Conservation (phyloP, 2,888 invertebrate species). For the Cerastoderma edule region DNA sequence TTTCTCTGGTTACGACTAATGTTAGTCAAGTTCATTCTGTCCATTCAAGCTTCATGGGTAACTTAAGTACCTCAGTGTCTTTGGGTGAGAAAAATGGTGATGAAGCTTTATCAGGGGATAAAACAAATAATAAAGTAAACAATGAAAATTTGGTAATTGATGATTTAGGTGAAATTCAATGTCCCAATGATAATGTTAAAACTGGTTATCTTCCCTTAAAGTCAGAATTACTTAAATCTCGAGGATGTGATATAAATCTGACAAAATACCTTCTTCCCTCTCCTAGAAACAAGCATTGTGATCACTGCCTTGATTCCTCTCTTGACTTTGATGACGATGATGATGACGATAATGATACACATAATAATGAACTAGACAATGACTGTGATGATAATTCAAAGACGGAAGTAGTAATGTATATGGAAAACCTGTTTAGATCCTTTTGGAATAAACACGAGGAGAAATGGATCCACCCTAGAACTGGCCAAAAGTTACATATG, state of each 20-base stretch:
- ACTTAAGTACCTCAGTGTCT: background rate
- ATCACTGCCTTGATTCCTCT: conserved; percentile 8
- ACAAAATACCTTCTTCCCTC: conserved; percentile 45
- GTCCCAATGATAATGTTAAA: background rate
- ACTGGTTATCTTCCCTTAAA: conserved; percentile 12
- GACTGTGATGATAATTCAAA: conserved; percentile 37
- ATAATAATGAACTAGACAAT: no score
- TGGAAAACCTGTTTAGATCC: conserved; percentile 63
- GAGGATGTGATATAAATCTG: conserved; percentile 54
- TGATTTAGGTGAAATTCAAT: background rate
- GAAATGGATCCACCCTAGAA: conserved; percentile 69
- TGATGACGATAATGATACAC: conserved; percentile 9
- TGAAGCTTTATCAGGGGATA: no score
- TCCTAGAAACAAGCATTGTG: background rate
- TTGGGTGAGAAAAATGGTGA: conserved; percentile 4
- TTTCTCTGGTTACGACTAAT: background rate
- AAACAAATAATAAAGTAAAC: background rate
- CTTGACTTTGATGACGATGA: conserved; percentile 21
- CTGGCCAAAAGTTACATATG: conserved; percentile 69
- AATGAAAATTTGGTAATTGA: background rate
- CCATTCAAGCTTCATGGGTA: background rate
- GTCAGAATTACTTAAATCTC: conserved; percentile 24
- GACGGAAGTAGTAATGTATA: conserved; percentile 60
- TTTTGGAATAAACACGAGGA: conserved; percentile 70
- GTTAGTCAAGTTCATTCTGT: conserved; percentile 7